Conservation (phyloP, 2,888 invertebrate genomes). For the Limenitis camilla region DNA sequence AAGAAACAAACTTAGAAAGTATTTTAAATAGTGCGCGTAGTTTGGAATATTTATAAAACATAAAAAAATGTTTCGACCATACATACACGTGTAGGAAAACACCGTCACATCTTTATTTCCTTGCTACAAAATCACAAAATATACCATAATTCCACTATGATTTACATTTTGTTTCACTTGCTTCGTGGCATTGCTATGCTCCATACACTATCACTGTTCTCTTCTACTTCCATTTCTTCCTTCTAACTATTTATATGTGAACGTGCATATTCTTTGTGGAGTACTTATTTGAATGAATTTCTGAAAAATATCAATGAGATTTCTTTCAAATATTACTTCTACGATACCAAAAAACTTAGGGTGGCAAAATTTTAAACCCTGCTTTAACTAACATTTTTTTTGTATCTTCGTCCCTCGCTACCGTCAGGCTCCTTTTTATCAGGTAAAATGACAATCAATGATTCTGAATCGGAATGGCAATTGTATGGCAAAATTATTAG, state of each 20-base stretch:
- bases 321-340: conserved; percentile 22
- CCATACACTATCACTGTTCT: conserved; percentile 42
- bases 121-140: conserved; percentile 24
- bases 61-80: background rate
- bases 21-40: conserved; percentile 4
- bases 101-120: conserved; percentile 8
- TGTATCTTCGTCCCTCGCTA: conserved; percentile 79
- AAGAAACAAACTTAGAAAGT: background rate
- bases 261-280: conserved; percentile 6
- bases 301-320: background rate
- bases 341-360: conserved; percentile 12
- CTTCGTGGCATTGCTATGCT: conserved; percentile 73
- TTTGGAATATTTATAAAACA: conserved; percentile 3
- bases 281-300: conserved; percentile 24
- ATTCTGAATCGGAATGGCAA: conserved; percentile 70
- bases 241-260: conserved; percentile 24
- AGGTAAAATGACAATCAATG: conserved; percentile 78
- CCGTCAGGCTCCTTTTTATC: conserved; percentile 89
- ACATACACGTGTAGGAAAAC: conserved; percentile 9
- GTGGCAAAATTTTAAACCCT: conserved; percentile 26
- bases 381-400: conserved; percentile 74
- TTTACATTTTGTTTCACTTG: conserved; percentile 60
- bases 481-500: conserved; percentile 70
- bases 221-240: conserved; percentile 35
- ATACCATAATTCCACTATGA: conserved; percentile 49